phyloP scores from a whole-genome alignment of 2,797 vertebrate genomes.

The Lepidocolaptes lacrymiger region DNA sequence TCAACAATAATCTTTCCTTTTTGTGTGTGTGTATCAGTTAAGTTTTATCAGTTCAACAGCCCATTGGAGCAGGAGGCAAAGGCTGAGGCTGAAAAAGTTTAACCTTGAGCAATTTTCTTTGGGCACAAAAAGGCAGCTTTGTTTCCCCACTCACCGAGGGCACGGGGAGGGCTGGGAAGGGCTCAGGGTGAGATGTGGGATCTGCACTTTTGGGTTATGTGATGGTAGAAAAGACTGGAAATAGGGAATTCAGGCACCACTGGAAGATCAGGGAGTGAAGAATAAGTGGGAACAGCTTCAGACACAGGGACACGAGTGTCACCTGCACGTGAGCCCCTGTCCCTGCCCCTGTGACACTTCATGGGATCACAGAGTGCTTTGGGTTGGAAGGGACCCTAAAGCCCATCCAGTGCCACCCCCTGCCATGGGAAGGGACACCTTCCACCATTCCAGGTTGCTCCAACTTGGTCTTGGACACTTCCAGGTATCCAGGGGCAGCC shows the following conservation, averaged over 20 bases:
- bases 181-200: not conserved
- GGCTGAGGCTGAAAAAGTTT: not conserved
- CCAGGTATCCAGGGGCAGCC: not conserved
- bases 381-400: not conserved
- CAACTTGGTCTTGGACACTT: not conserved
- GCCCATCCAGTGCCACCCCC: not conserved
- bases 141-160: not conserved
- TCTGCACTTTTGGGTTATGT: too few relatives aligned
- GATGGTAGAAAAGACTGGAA: not conserved
- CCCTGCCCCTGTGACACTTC: not conserved
- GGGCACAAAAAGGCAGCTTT: not conserved
- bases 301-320: not conserved
- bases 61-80: not conserved
- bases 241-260: not conserved
- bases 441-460: not conserved
- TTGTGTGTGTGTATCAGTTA: not conserved
- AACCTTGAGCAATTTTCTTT: not conserved
- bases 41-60: not conserved
- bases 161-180: not conserved
- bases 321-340: not conserved
- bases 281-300: not conserved
- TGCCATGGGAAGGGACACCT: not conserved
- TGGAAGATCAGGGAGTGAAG: not conserved
- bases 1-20: too few relatives aligned
- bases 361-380: not conserved